Evolutionary conservation across 2,888 invertebrate species (phyloP), one percentile per base, ranked within the genome.

Genomic region (Andrena marginata): DNA sequence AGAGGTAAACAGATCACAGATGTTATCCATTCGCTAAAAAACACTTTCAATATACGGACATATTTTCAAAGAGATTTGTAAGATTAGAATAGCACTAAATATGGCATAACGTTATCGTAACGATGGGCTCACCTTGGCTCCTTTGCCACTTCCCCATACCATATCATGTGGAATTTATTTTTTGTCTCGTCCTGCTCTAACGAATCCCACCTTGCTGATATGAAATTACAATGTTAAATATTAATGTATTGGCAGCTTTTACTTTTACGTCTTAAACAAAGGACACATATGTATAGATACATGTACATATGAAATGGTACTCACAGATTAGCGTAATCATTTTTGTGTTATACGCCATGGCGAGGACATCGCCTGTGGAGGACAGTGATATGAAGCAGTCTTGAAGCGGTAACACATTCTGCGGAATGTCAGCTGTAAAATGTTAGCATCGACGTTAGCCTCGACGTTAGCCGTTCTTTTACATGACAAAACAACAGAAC

Each of bases 341-440:
- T 90, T 95, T 96, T 81, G 96, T 95, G 70, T 96, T 96, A 90
- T 96, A 95, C 0, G 96, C 97, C 81, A 97, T 92, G 0, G 95
- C 96, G 85, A 97, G 94, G 33, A 97, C 92, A 92, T 97, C 97
- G 60, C 96, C 96, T 59, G 96, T 95, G 2, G 97, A 97, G 13
- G 97, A 97, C n/a, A 96, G 93, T 0, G 97, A 96, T 84, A 97
- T 93, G 77, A 95, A 94, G 85, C 97, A 96, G 20, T 96, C 95
- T 90, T 97, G 96, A 16, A 97, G 93, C 96, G 97, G 97, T 85
- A 95, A 95, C 77, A 95, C 95, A 89, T 95, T 94, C 92, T 89
- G 87, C 65, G 91, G 89, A 29, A 91, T 76, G 86, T 91, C 92
- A 65, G 90, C 94, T 94, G 82, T 56, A 91, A 90, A 76, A 35